Percentiles rank a stretch among this genome's conserved stretches.
These are phyloP conservation scores for Gobio gobio DNA, from an alignment of 2,113 vertebrate species.

Conservation along the genomic window DNA sequence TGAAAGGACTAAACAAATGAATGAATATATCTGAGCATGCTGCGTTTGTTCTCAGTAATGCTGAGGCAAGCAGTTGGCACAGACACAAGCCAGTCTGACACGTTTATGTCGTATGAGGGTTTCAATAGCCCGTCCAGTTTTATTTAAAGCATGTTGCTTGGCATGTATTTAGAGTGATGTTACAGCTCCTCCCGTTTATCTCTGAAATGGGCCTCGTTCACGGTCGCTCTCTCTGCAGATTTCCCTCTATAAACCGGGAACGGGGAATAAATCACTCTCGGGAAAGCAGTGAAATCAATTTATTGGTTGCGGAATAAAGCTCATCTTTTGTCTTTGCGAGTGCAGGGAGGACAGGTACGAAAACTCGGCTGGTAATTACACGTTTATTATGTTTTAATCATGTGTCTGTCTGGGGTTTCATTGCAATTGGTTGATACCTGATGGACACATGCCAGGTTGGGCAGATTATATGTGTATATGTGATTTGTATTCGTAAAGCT, in stretches of 20 bases:
- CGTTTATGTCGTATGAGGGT: constrained; percentile 16
- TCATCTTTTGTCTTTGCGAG: constrained; percentile 41
- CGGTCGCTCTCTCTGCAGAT: background rate
- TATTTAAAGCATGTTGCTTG: constrained; percentile 35
- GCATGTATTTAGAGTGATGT: constrained; percentile 38
- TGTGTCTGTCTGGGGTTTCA: constrained; percentile 21
- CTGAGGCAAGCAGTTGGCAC: constrained; percentile 37
- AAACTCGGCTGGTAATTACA: constrained; percentile 32
- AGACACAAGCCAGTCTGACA: background rate
- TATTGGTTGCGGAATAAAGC: constrained; percentile 53
- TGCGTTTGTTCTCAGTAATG: constrained; percentile 21
- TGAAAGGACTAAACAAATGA: constrained; percentile 16
- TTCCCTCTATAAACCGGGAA: constrained; percentile 23
- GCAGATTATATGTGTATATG: background rate
- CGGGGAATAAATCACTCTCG: constrained; percentile 34
- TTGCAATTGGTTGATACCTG: constrained; percentile 27
- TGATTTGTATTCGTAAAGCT: background rate
- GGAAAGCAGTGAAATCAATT: constrained; percentile 49
- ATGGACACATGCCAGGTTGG: constrained; percentile 21
- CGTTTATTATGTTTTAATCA: constrained; percentile 40
- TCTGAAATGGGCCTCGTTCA: constrained; percentile 9
- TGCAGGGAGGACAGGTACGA: background rate
- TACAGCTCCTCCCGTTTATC: constrained; percentile 36
- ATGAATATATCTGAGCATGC: constrained; percentile 3
- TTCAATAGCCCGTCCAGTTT: constrained; percentile 32